These are phyloP conservation scores for Lasioglossum morio DNA, from an alignment of 2,888 invertebrate species.

Conservation along the genomic window DNA sequence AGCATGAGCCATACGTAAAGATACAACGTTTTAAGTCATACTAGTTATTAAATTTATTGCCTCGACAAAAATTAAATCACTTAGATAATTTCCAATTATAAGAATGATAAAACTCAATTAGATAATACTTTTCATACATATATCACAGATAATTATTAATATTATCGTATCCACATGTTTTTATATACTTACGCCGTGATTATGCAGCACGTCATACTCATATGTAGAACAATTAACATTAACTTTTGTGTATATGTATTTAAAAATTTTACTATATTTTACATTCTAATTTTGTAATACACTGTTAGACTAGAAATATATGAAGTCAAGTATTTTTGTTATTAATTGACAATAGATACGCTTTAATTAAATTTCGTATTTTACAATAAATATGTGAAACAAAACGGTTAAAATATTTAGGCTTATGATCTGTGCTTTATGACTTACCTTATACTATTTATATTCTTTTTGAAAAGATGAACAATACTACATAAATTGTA, in stretches of 20 bases:
- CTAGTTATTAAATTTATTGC: slow-evolving; percentile 3
- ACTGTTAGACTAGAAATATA: background rate
- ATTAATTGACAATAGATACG: background rate
- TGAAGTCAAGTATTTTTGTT: background rate
- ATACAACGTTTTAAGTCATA: background rate
- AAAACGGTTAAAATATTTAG: background rate
- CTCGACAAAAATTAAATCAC: background rate
- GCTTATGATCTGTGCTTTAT: background rate
- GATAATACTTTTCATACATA: background rate
- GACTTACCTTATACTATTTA: background rate
- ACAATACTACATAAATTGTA: background rate
- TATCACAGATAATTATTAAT: background rate
- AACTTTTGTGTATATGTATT: too few species aligned
- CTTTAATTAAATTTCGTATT: background rate
- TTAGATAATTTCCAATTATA: background rate
- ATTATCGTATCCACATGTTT: background rate
- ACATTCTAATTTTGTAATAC: background rate
- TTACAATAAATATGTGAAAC: background rate
- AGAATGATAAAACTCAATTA: too few species aligned
- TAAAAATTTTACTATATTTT: too few species aligned
- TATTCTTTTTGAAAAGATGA: background rate
- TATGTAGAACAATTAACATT: too few species aligned
- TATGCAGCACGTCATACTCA: background rate
- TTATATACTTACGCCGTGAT: background rate
- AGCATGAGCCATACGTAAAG: background rate